Conservation (phyloP, 2,888 invertebrate species). For the Aromia moschata region DNA sequence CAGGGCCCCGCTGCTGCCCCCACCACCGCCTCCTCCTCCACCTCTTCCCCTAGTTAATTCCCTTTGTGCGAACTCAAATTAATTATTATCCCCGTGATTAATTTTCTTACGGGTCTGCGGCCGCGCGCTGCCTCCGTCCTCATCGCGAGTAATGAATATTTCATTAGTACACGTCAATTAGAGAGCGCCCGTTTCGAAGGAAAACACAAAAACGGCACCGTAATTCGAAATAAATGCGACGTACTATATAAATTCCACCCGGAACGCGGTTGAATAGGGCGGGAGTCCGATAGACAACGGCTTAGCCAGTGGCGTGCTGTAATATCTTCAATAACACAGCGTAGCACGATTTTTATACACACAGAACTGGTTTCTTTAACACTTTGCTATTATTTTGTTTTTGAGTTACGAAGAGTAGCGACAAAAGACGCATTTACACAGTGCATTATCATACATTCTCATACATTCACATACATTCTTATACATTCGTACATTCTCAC, state of each 20-base stretch:
- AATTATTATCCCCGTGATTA: constrained; percentile 15
- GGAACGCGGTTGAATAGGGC: constrained; percentile 35
- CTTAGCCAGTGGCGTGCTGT: constrained; percentile 6
- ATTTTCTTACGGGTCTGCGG: constrained; percentile 10
- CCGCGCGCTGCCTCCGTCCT: neutral
- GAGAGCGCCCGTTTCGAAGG: neutral
- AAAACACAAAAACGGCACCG: constrained; percentile 16
- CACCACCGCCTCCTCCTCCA: too few species aligned
- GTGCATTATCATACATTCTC: too few species aligned
- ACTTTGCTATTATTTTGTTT: too few species aligned
- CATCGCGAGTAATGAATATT: constrained; percentile 23
- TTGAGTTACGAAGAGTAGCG: too few species aligned
- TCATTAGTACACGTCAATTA: constrained; percentile 25
- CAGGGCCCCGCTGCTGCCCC: too few species aligned
- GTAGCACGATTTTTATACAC: too few species aligned
- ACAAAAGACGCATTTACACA: too few species aligned
- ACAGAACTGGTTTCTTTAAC: too few species aligned
- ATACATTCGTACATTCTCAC: too few species aligned
- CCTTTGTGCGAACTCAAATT: constrained; percentile 11
- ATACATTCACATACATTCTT: too few species aligned
- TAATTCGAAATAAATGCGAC: constrained; percentile 43
- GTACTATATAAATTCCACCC: constrained; percentile 43
- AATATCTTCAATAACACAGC: too few species aligned
- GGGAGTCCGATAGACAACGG: constrained; percentile 1
- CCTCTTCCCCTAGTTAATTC: constrained; percentile 9